These are phyloP conservation scores for Leucophora obtusa DNA, from an alignment of 2,888 invertebrate species.

Conservation along the genomic window DNA sequence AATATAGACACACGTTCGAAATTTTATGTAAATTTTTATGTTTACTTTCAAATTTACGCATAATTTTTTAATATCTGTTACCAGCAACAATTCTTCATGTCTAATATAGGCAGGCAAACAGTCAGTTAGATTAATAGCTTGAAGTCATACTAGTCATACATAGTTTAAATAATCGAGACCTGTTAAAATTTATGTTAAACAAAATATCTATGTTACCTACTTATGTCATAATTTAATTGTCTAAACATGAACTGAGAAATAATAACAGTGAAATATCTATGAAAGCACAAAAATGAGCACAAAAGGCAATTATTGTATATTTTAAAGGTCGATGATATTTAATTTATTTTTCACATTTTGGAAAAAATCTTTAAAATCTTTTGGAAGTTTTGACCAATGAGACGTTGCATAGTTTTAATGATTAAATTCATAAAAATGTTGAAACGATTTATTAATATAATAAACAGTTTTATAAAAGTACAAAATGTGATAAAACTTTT, in stretches of 20 bases:
- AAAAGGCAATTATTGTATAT: too few species aligned
- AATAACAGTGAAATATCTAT: too few species aligned
- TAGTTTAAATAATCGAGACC: constrained; percentile 34
- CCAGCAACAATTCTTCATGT: background rate
- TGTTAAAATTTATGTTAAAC: constrained; percentile 51
- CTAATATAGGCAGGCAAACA: background rate
- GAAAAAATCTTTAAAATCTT: too few species aligned
- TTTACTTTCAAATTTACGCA: constrained; percentile 54
- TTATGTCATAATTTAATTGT: constrained; percentile 52
- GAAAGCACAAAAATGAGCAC: too few species aligned
- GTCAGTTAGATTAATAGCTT: constrained; percentile 23
- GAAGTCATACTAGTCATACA: constrained; percentile 16
- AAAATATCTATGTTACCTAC: constrained; percentile 43
- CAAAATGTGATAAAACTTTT: background rate
- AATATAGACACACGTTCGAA: background rate
- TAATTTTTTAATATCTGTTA: constrained; percentile 20
- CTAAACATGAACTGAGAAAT: background rate
- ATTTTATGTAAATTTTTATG: constrained; percentile 6
- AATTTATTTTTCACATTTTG: too few species aligned
- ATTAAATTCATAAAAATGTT: too few species aligned
- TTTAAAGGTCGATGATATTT: too few species aligned
- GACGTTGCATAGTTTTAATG: too few species aligned
- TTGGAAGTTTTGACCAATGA: too few species aligned
- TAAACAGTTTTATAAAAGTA: too few species aligned
- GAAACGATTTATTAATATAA: too few species aligned